These are phyloP conservation scores for Psettodes erumei DNA, from an alignment of 2,113 vertebrate genomes.

Conservation along the genomic window DNA sequence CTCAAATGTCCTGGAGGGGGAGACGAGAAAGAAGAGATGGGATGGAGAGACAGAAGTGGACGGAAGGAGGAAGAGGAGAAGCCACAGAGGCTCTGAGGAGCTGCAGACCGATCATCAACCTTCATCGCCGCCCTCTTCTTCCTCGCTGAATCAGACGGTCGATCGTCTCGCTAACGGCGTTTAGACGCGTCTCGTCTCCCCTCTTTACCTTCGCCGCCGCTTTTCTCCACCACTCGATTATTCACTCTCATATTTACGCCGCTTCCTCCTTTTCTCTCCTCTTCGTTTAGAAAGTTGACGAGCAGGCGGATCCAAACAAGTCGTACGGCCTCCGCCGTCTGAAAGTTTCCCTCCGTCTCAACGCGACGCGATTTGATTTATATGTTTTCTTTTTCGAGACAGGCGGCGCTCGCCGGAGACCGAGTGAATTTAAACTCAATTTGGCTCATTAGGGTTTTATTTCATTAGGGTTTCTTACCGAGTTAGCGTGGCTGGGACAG, in stretches of 20 bases:
- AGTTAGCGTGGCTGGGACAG: background rate
- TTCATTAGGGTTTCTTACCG: background rate
- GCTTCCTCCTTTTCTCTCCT: background rate
- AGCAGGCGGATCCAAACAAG: background rate
- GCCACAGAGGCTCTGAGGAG: conserved; percentile 19
- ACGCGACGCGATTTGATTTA: no score
- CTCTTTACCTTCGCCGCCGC: no score
- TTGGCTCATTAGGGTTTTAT: background rate
- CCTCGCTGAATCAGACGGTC: conserved; percentile 18
- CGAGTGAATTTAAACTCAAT: background rate
- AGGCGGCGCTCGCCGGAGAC: no score
- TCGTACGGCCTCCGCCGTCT: no score
- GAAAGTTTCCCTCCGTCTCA: no score
- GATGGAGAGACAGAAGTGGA: background rate
- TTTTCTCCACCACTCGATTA: no score
- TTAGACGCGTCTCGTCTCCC: no score
- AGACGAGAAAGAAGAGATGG: no score
- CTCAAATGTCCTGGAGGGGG: no score
- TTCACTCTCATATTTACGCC: background rate
- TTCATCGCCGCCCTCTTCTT: background rate
- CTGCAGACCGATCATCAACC: conserved; percentile 23
- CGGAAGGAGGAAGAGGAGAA: conserved; percentile 17
- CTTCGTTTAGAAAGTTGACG: background rate
- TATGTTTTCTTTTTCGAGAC: no score
- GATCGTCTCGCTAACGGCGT: conserved; percentile 44